Conservation (phyloP, 2,888 invertebrate species). For the Caenorhabditis sp. region DNA sequence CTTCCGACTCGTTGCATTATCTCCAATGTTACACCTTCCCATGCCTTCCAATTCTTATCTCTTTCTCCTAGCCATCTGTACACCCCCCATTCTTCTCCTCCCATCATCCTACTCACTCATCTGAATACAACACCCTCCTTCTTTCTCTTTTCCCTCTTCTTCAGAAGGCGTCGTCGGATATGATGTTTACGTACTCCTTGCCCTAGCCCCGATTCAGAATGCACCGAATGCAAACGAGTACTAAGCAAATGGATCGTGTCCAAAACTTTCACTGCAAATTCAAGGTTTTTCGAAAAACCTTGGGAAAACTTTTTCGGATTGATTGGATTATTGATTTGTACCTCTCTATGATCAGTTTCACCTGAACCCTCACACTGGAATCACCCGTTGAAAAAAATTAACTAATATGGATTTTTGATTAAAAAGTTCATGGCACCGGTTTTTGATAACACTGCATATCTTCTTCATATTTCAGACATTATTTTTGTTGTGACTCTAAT, state of each 20-base stretch:
- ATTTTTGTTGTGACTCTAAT: not conserved
- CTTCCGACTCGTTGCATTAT: not conserved
- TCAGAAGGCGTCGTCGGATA: conserved; percentile 25
- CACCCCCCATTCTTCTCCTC: not conserved
- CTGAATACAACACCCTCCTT: not conserved
- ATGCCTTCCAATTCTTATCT: not conserved
- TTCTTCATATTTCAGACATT: not conserved
- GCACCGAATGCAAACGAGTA: conserved; percentile 13
- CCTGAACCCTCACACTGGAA: too few species aligned
- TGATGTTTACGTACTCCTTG: conserved; percentile 34
- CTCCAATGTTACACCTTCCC: not conserved
- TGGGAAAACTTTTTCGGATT: not conserved
- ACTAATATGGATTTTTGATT: too few species aligned
- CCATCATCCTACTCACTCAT: not conserved
- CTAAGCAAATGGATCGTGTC: not conserved
- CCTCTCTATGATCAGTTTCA: too few species aligned
- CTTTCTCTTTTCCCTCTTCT: not conserved
- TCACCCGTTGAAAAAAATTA: too few species aligned
- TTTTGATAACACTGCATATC: not conserved
- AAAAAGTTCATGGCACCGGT: not conserved
- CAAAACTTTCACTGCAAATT: conserved; percentile 7
- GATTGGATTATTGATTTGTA: not conserved
- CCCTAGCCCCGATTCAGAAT: not conserved
- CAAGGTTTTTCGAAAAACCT: conserved; percentile 7
- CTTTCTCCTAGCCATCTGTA: not conserved